These are phyloP conservation scores for Neomicropteryx cornuta DNA, from an alignment of 1,140 invertebrate genomes.

Conservation along the genomic window DNA sequence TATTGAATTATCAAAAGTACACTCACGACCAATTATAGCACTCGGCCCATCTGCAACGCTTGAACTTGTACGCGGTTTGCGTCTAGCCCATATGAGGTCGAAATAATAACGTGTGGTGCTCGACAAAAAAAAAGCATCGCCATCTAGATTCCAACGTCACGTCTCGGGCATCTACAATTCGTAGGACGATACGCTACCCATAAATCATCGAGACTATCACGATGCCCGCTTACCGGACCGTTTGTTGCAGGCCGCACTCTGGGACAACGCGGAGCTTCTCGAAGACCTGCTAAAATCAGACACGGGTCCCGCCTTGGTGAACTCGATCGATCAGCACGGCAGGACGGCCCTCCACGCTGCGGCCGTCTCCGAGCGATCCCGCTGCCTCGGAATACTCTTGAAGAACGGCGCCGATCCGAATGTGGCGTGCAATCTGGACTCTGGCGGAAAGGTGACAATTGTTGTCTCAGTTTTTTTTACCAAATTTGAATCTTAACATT, in stretches of 20 bases:
- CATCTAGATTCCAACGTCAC: not conserved
- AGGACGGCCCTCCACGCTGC: constrained; percentile 76
- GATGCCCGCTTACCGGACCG: constrained; percentile 3
- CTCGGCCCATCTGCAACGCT: not conserved
- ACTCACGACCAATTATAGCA: too few species aligned
- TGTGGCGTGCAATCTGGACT: constrained; percentile 51
- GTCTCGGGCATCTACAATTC: constrained; percentile 2
- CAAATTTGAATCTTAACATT: too few species aligned
- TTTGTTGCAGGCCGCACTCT: constrained; percentile 62
- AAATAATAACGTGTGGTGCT: not conserved
- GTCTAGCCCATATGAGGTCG: not conserved
- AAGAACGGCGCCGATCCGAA: constrained; percentile 64
- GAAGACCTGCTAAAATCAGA: constrained; percentile 71
- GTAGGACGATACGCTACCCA: constrained; percentile 2
- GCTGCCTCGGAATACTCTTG: constrained; percentile 63
- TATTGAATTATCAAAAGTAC: too few species aligned
- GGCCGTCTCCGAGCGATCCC: constrained; percentile 75
- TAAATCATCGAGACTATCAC: constrained; percentile 4
- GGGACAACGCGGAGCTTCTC: constrained; percentile 82
- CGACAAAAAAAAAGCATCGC: not conserved
- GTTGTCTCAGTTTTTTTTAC: too few species aligned
- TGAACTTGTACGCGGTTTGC: not conserved
- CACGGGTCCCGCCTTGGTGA: constrained; percentile 50
- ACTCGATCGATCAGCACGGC: constrained; percentile 67
- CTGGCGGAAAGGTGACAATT: constrained; percentile 41